These are phyloP conservation scores for Dermolepida albohirtum DNA, from an alignment of 2,888 invertebrate genomes.

Conservation along the genomic window DNA sequence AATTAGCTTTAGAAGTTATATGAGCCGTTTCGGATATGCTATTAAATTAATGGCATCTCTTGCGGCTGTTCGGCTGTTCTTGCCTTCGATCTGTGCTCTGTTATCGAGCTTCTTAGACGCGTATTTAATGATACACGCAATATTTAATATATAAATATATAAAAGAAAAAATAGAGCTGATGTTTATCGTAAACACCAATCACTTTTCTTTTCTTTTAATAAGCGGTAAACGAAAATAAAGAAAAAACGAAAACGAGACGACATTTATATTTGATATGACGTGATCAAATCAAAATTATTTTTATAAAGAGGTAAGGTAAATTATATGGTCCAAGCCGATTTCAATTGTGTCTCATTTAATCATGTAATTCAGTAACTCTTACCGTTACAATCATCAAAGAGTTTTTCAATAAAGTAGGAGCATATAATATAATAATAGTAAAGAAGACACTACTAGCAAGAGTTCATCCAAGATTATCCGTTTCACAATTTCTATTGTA, in stretches of 20 bases:
- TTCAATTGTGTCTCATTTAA: too few species aligned
- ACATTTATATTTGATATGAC: constrained; percentile 3
- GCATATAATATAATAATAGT: too few species aligned
- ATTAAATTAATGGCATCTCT: constrained; percentile 50
- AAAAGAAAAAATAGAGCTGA: constrained; percentile 43
- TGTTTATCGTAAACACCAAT: constrained; percentile 46
- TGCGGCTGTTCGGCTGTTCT: constrained; percentile 47
- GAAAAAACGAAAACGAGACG: neutral
- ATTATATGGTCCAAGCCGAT: too few species aligned
- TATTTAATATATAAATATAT: constrained; percentile 32
- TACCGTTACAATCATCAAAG: too few species aligned
- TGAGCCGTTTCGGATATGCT: constrained; percentile 42
- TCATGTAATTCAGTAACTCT: too few species aligned
- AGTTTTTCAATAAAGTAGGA: too few species aligned
- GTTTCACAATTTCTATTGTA: too few species aligned
- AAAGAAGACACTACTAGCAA: too few species aligned
- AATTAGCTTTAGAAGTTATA: constrained; percentile 48
- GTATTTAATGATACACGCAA: constrained; percentile 47
- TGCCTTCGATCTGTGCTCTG: constrained; percentile 52
- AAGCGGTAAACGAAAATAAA: constrained; percentile 8
- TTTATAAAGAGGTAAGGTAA: too few species aligned
- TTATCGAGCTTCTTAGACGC: constrained; percentile 45
- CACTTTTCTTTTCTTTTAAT: constrained; percentile 16
- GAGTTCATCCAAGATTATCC: too few species aligned
- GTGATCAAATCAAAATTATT: constrained; percentile 9